Base-by-base conservation (phyloP, 2,797 vertebrate genomes). In the Potorous gilbertii region DNA sequence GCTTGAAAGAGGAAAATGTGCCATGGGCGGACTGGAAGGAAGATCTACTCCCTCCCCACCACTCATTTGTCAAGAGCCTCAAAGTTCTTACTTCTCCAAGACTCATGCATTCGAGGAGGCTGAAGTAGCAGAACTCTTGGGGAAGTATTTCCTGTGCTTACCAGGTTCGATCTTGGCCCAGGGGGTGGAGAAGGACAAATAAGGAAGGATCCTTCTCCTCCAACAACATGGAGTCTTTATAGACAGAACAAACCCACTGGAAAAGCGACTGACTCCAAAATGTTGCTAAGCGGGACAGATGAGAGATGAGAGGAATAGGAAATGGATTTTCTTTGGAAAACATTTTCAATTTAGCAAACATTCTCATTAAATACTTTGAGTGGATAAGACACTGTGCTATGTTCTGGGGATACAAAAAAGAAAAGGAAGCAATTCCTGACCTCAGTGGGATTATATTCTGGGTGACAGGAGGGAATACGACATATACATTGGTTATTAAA, bases 1-100 rank as follows among this genome's bases (percentile, higher is more conserved):
- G 66, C 14, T 40, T 40, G 0, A 0, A 46, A 0, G 3, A 31
- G 54, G 90, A 93, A 27, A 66, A 2, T 10, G 0, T 2, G 2
- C 0, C 24, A 28, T 5, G 92, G 91, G 90, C 3, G 9, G 57
- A 14, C 9, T 54, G 54, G 29, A 14, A 12, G 0, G 21, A 12
- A 3, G 52, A 31, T 46, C 16, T 52, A 55, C 8, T 2, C 90
- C 1, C 31, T 28, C 54, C 10, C 54, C 40, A 55, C 3, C 5
- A 95, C 95, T 34, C 74, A 14, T 0, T 95, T 95, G 90, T 54
- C 3, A 28, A 52, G 16, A 93, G 40, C 12, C n/a, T 1, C 0
- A 40, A 8, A 5, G 28, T 55, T 90, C 92, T 62, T 92, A 54
- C 57, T 57, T 92, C 59, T 54, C 50, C 16, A 29, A 34, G 46